Conservation (phyloP, 2,888 invertebrate genomes). For the Cheilosia scutellata region DNA sequence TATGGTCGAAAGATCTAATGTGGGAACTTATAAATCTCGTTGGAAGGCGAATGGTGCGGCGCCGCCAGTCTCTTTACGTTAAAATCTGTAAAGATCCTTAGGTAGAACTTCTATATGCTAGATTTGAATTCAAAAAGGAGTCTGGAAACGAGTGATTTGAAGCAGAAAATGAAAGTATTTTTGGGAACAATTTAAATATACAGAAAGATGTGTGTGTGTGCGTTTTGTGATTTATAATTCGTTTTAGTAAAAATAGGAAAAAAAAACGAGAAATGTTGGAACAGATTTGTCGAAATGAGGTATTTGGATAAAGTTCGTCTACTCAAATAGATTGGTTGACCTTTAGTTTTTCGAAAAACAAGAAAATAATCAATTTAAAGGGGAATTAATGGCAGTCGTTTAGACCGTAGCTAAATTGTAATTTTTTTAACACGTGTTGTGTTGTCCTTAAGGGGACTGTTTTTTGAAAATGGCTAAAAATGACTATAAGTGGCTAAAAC, state of each 20-base stretch:
- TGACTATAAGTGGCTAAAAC: no score
- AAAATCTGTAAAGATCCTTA: constrained; percentile 35
- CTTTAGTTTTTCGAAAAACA: constrained; percentile 7
- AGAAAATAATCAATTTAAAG: neutral
- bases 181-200: constrained; percentile 11
- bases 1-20: constrained; percentile 60
- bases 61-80: constrained; percentile 2
- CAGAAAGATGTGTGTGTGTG: neutral
- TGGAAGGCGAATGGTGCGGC: constrained; percentile 40
- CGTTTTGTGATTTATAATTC: constrained; percentile 8
- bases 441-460: neutral
- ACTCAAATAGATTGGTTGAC: constrained; percentile 15
- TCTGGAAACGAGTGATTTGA: constrained; percentile 3
- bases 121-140: constrained; percentile 24
- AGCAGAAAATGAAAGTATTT: constrained; percentile 20
- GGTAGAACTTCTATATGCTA: neutral
- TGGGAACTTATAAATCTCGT: constrained; percentile 64
- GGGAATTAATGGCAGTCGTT: neutral
- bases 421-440: neutral
- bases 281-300: constrained; percentile 15
- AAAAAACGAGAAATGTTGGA: constrained; percentile 1
- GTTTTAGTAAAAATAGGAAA: constrained; percentile 9
- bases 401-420: neutral
- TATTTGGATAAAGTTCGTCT: constrained; percentile 6
- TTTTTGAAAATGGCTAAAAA: no score